Conservation (phyloP, 1,140 invertebrate genomes). For the Camponotus vicinus region DNA sequence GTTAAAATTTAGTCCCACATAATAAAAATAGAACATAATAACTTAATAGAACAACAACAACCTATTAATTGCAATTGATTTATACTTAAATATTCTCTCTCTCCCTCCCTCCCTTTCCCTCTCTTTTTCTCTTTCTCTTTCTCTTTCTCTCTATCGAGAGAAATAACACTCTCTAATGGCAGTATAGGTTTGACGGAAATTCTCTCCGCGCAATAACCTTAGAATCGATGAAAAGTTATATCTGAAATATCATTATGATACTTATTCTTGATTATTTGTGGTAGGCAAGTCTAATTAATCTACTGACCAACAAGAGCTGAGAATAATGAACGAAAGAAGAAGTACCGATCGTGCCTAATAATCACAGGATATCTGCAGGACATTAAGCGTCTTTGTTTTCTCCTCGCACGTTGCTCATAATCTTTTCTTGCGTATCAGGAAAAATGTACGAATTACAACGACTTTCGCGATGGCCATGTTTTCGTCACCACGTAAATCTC, state of each 20-base stretch:
- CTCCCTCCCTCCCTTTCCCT: too few species aligned
- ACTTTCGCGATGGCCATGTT: constrained; percentile 6
- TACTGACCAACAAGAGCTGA: background rate
- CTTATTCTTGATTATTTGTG: background rate
- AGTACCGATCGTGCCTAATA: constrained; percentile 62
- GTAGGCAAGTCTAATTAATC: constrained; percentile 25
- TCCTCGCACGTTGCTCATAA: constrained; percentile 50
- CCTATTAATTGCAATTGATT: background rate
- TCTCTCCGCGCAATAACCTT: background rate
- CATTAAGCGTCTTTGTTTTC: background rate
- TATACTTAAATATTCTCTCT: background rate
- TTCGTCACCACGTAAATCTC: constrained; percentile 1
- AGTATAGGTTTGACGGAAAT: constrained; percentile 33
- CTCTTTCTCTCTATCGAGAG: background rate
- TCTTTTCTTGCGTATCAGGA: constrained; percentile 20
- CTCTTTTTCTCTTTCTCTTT: too few species aligned
- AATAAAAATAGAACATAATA: background rate
- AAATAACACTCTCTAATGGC: constrained; percentile 45
- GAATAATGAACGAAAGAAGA: background rate
- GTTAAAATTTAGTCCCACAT: background rate
- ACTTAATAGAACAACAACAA: background rate
- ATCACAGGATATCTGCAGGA: background rate
- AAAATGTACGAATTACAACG: constrained; percentile 38
- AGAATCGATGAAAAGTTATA: constrained; percentile 22
- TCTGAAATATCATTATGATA: constrained; percentile 12